Evolutionary conservation across 2,797 vertebrate genomes (phyloP).

Genomic region (Arrhamphus sclerolepis): DNA sequence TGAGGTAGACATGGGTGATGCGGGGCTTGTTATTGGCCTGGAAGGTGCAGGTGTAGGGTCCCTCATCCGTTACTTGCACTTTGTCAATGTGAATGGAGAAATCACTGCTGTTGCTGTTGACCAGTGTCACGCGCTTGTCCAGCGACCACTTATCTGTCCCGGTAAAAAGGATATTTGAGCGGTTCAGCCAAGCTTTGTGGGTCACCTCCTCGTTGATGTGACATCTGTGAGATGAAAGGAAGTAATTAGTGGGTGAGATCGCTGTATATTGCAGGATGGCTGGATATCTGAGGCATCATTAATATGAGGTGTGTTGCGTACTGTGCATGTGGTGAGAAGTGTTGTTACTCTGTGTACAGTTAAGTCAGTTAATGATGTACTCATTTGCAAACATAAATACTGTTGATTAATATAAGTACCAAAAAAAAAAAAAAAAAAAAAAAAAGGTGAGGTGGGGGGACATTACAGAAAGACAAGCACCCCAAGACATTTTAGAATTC

Average conservation of each 20-base stretch:
- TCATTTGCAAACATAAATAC: no score
- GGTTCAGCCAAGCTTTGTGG: conserved; percentile 93
- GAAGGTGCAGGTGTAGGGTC: conserved; percentile 91
- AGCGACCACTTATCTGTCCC: conserved; percentile 93
- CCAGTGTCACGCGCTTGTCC: conserved; percentile 86
- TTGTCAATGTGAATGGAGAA: conserved; percentile 90
- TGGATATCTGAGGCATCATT: no score
- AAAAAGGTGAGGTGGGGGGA: no score
- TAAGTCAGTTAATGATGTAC: no score
- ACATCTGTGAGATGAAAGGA: conserved; percentile 76
- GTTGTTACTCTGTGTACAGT: no score
- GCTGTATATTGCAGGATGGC: no score
- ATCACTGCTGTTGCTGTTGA: conserved; percentile 87
- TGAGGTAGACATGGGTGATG: conserved; percentile 90
- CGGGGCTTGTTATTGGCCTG: conserved; percentile 90
- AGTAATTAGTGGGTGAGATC: background rate
- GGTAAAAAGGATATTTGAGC: conserved; percentile 91
- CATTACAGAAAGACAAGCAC: no score
- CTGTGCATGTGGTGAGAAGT: no score
- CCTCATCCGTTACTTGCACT: conserved; percentile 88
- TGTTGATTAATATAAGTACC: no score
- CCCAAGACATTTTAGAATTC: no score
- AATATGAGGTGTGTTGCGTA: no score
- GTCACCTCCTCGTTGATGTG: conserved; percentile 90
- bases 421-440: no score